Base-by-base conservation (phyloP, 2,797 vertebrate genomes). In the Gymnothorax javanicus region DNA sequence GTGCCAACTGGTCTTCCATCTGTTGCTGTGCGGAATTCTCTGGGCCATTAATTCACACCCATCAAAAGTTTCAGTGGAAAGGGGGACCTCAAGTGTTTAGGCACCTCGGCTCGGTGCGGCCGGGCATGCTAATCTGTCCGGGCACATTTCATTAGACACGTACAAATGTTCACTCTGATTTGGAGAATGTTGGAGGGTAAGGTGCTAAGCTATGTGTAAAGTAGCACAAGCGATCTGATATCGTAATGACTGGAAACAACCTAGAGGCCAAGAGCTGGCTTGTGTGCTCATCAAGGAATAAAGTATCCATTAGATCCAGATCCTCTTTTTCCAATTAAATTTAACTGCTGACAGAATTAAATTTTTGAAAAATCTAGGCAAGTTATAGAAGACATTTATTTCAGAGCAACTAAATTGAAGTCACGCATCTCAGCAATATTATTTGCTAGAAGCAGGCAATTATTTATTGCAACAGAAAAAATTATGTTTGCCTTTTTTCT, bases 1-100 rank as follows among this genome's bases (percentile, higher is more conserved):
- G 89, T 91, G 92, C 92, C 94, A 95, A 95, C 94, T 92, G 94
- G 92, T 94, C 92, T 91, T 93, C 95, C 95, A 95, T 96, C 95
- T 95, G 95, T 92, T 93, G 91, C 92, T 91, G 90, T 90, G 91
- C 92, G 92, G 92, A 93, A 88, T 90, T 94, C 93, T 94, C 89
- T 92, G 93, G 95, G 94, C 94, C 92, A 93, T 94, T 95, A 95
- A 95, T 93, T 93, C 92, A 91, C 57, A 27, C 91, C 90, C 89
- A 91, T 91, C 90, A 92, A 90, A 92, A 91, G 92, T 92, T 93
- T 92, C 89, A 93, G 93, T 91, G 92, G 90, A 93, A 84, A 90
- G 90, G 91, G 92, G 91, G 88, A 91, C 88, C 85, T 52, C 83
- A 9, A 69, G 62, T n/a, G 60, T 50, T 84, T 20, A 2, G 59